A percentile compares a stretch with the other conserved stretches of the same genome.
phyloP scores from a whole-genome alignment of 2,888 invertebrate species.

The Sesia apiformis region DNA sequence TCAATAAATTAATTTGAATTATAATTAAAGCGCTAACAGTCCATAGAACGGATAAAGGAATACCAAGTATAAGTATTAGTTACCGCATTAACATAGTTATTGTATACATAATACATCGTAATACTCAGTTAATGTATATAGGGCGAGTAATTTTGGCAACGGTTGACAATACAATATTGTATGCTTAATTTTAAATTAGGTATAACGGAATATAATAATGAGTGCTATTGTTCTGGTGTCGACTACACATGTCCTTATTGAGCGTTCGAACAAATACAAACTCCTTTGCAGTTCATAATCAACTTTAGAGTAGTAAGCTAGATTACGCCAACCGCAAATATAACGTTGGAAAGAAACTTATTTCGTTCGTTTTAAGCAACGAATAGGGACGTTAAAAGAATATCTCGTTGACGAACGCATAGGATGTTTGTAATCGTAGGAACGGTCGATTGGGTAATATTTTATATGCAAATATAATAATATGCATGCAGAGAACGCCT shows the following conservation, averaged over 20 bases:
- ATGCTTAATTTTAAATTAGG: conserved; percentile 53
- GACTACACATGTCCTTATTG: not conserved
- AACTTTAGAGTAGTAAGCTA: too few relatives aligned
- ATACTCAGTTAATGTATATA: conserved; percentile 57
- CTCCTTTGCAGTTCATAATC: too few relatives aligned
- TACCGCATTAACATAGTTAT: conserved; percentile 33
- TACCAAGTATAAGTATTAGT: conserved; percentile 28
- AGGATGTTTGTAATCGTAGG: too few relatives aligned
- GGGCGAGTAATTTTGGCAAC: conserved; percentile 65
- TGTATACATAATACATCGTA: conserved; percentile 27
- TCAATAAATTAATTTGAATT: conserved; percentile 1
- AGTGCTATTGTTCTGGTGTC: conserved; percentile 30
- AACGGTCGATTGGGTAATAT: too few relatives aligned
- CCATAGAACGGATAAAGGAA: conserved; percentile 14
- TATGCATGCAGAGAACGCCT: too few relatives aligned
- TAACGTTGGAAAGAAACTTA: too few relatives aligned
- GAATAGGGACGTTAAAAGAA: too few relatives aligned
- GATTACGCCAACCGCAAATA: too few relatives aligned
- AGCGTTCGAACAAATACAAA: too few relatives aligned
- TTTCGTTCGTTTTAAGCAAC: too few relatives aligned
- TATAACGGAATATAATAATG: conserved; percentile 17
- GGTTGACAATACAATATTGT: conserved; percentile 63
- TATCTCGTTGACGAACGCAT: too few relatives aligned
- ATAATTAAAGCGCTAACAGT: conserved; percentile 1
- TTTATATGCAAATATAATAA: too few relatives aligned